Percentiles rank a stretch among this genome's conserved stretches.
Conservation (phyloP, 1,140 invertebrate species). For the Steinernema khuongi region DNA sequence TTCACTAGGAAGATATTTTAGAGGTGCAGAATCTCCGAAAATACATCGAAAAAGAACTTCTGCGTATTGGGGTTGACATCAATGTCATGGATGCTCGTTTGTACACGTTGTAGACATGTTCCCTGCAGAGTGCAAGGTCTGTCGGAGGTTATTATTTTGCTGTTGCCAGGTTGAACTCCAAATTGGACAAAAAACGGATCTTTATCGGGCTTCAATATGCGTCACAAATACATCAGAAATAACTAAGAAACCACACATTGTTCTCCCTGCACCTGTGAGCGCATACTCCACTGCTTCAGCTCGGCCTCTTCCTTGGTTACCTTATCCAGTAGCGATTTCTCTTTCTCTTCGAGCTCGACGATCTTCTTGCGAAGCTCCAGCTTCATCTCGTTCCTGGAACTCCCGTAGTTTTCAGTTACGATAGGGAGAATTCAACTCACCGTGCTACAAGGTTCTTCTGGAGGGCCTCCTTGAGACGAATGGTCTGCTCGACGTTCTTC, state of each 20-base stretch:
- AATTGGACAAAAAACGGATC: no score
- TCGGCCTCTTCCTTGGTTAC: background rate
- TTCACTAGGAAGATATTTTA: no score
- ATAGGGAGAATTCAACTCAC: slow-evolving; percentile 2
- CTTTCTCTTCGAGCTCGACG: background rate
- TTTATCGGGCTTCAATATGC: no score
- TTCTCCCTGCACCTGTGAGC: background rate
- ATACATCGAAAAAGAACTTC: no score
- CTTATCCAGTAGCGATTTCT: background rate
- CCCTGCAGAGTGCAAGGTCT: no score
- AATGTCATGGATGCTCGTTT: no score
- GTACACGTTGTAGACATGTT: no score
- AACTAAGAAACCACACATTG: background rate
- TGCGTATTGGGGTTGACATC: no score
- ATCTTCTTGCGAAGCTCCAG: background rate
- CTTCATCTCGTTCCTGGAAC: background rate
- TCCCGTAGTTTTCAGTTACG: background rate
- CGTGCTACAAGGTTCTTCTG: slow-evolving; percentile 14
- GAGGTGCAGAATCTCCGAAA: no score
- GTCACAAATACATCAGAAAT: no score
- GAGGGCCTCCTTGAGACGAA: slow-evolving; percentile 21
- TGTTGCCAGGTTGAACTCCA: no score
- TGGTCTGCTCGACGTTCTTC: slow-evolving; percentile 17
- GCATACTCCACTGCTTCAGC: background rate
- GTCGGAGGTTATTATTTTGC: no score